Evolutionary conservation across 1,140 invertebrate species (phyloP).

Genomic region (Scaptomyza pallida): DNA sequence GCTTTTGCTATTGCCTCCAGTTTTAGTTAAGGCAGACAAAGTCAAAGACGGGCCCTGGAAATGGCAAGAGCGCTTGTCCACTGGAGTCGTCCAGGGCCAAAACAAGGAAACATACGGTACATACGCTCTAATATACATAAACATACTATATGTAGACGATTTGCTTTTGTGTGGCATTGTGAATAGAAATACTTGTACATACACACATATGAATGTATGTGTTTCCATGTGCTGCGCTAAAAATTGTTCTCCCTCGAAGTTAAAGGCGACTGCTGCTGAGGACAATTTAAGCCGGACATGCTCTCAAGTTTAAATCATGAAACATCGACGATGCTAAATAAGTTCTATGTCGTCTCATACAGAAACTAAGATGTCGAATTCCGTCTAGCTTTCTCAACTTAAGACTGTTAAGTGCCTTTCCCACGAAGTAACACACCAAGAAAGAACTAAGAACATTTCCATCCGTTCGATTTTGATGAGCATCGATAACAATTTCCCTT

Average conservation of each 20-base stretch:
- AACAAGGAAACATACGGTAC: constrained; percentile 29
- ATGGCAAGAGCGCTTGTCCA: constrained; percentile 27
- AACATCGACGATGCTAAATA: constrained; percentile 35
- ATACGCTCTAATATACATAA: constrained; percentile 30
- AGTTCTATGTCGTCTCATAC: constrained; percentile 9
- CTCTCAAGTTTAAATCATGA: constrained; percentile 69
- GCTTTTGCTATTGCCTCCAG: constrained; percentile 62
- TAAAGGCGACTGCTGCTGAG: constrained; percentile 66
- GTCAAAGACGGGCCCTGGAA: constrained; percentile 53
- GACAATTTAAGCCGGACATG: constrained; percentile 76
- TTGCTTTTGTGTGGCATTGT: background rate
- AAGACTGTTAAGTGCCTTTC: no score
- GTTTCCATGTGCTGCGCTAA: constrained; percentile 36
- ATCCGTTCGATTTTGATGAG: no score
- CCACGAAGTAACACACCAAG: no score
- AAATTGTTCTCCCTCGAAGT: constrained; percentile 41
- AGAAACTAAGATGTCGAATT: background rate
- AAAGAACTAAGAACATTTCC: no score
- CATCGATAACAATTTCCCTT: background rate
- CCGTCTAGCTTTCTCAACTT: constrained; percentile 1
- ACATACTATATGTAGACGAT: constrained; percentile 5
- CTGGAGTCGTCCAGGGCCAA: constrained; percentile 43
- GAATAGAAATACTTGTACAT: constrained; percentile 7
- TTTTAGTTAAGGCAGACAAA: constrained; percentile 69
- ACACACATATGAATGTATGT: no score